Percentiles rank a stretch among this genome's conserved stretches.
phyloP scores from a whole-genome alignment of 2,888 invertebrate genomes.

The Horisme vitalbata region DNA sequence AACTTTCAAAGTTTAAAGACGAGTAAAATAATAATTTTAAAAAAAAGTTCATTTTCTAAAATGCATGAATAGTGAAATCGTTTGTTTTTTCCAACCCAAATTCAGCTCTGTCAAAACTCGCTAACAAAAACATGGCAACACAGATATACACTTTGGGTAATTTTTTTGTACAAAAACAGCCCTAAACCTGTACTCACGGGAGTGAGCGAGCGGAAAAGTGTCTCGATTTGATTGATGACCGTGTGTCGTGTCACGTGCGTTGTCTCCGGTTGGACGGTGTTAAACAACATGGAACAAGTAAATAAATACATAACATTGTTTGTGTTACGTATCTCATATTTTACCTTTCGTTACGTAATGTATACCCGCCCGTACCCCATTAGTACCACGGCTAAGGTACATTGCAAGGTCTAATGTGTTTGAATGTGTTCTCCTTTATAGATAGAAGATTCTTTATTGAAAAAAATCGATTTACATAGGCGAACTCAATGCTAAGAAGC shows the following conservation, averaged over 20 bases:
- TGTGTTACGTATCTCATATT: too few species aligned
- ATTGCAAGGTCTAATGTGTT: too few species aligned
- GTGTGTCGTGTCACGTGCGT: slow-evolving; percentile 52
- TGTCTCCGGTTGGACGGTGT: slow-evolving; percentile 35
- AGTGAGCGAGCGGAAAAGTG: slow-evolving; percentile 53
- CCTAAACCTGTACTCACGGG: slow-evolving; percentile 43
- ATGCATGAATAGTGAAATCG: neutral
- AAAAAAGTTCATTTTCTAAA: neutral
- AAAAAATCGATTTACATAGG: too few species aligned
- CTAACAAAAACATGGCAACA: slow-evolving; percentile 32
- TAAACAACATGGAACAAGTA: slow-evolving; percentile 21
- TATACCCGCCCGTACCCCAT: too few species aligned
- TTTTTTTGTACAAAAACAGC: slow-evolving; percentile 42
- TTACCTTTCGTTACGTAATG: too few species aligned
- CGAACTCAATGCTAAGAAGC: too few species aligned
- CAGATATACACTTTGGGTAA: slow-evolving; percentile 44
- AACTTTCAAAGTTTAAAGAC: too few species aligned
- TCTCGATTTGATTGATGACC: slow-evolving; percentile 61
- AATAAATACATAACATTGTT: too few species aligned
- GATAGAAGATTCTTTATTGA: too few species aligned
- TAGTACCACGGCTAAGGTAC: too few species aligned
- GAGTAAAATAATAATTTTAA: neutral
- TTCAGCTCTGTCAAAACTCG: slow-evolving; percentile 2
- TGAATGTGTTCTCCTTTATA: too few species aligned
- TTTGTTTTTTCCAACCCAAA: slow-evolving; percentile 2